Evolutionary conservation across 2,888 invertebrate genomes (phyloP).

Genomic region (Noctua janthe): DNA sequence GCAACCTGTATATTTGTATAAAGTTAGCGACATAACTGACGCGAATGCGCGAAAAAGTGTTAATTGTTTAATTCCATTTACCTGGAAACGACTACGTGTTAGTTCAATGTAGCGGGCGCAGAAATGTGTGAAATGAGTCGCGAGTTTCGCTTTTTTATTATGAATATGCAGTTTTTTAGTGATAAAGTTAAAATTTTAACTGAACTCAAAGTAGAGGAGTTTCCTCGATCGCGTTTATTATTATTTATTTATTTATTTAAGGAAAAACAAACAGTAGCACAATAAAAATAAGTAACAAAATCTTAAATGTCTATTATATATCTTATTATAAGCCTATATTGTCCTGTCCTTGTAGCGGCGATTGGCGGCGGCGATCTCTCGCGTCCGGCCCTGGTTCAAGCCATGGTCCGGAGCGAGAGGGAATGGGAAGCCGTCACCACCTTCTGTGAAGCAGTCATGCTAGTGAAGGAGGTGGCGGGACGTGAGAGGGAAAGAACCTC

Average conservation of each 20-base stretch:
- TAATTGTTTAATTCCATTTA: conserved; percentile 45
- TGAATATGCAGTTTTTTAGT: neutral
- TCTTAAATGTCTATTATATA: too few species aligned
- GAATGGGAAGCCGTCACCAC: too few species aligned
- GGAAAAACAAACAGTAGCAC: too few species aligned
- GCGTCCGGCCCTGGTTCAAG: too few species aligned
- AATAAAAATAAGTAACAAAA: too few species aligned
- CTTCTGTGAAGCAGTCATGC: too few species aligned
- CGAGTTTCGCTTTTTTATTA: neutral
- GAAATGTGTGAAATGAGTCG: conserved; percentile 1
- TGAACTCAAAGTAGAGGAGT: neutral
- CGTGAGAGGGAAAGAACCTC: too few species aligned
- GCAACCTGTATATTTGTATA: conserved; percentile 35
- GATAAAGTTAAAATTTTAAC: neutral
- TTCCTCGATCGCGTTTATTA: neutral
- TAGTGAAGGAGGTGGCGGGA: too few species aligned
- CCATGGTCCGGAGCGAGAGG: too few species aligned
- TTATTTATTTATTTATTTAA: neutral
- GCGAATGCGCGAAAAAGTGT: conserved; percentile 44
- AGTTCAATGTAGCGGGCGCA: conserved; percentile 26
- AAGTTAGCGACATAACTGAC: conserved; percentile 53
- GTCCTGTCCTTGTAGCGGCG: too few species aligned
- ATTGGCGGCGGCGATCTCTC: too few species aligned
- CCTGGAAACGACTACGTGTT: conserved; percentile 25
- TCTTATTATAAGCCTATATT: too few species aligned